A percentile compares a stretch with the other conserved stretches of the same genome.
These are phyloP conservation scores for Falco rusticolus DNA, from an alignment of 2,797 vertebrate genomes.

Conservation along the genomic window DNA sequence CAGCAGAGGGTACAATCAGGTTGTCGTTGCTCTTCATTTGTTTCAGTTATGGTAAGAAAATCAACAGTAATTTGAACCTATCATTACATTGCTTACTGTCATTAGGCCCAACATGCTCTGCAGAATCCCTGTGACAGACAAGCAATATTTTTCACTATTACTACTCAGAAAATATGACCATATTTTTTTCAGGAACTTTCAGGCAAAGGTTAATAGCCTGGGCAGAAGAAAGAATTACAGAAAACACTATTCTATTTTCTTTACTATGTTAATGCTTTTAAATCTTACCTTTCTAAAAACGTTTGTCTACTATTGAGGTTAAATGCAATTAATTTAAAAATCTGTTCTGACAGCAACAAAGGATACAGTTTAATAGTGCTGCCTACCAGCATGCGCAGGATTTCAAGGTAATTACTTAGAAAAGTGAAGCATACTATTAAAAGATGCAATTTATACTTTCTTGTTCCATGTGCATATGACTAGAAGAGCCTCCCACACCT, in stretches of 20 bases:
- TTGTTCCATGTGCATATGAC: neutral
- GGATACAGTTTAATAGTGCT: neutral
- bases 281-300: neutral
- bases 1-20: neutral
- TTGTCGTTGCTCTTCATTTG: neutral
- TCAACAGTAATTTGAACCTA: neutral
- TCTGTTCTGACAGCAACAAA: neutral
- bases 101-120: neutral
- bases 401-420: conserved; percentile 12
- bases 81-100: neutral
- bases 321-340: neutral
- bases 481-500: conserved; percentile 42
- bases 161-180: neutral
- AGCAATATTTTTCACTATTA: neutral
- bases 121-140: neutral
- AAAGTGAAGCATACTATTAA: conserved; percentile 35
- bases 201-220: neutral
- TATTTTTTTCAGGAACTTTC: neutral
- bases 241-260: neutral
- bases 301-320: neutral
- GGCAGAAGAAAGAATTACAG: neutral
- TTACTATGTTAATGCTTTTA: neutral
- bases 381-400: neutral
- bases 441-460: conserved; percentile 16
- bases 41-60: neutral